phyloP scores from a whole-genome alignment of 2,797 vertebrate genomes.

The Spea hammondii region DNA sequence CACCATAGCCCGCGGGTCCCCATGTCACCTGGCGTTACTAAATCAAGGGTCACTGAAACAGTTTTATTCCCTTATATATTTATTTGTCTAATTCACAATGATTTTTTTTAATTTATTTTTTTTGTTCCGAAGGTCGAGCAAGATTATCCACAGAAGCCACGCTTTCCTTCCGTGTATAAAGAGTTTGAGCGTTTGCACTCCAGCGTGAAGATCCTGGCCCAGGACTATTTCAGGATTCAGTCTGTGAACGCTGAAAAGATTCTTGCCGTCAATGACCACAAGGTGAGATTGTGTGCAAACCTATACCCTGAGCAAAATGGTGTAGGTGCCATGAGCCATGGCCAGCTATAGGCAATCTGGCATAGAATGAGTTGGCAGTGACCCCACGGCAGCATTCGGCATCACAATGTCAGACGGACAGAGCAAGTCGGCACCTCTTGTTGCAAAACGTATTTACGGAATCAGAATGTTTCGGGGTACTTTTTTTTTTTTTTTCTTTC shows the following conservation, averaged over 20 bases:
- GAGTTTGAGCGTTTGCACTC: slow-evolving; percentile 89
- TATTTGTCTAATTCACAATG: background rate
- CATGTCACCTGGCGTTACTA: too few relatives aligned
- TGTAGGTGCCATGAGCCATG: too few relatives aligned
- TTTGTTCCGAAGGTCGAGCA: slow-evolving; percentile 75
- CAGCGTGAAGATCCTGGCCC: slow-evolving; percentile 81
- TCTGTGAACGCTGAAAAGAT: slow-evolving; percentile 62
- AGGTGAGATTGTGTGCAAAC: slow-evolving; percentile 68
- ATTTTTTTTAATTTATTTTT: background rate
- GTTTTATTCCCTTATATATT: too few relatives aligned
- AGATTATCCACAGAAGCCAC: slow-evolving; percentile 66
- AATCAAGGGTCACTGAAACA: too few relatives aligned
- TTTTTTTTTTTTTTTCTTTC: too few relatives aligned
- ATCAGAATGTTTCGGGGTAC: too few relatives aligned
- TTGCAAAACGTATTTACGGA: too few relatives aligned
- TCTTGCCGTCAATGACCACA: slow-evolving; percentile 79
- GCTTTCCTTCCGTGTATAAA: slow-evolving; percentile 85
- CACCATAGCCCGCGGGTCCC: too few relatives aligned
- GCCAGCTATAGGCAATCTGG: background rate
- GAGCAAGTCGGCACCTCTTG: too few relatives aligned
- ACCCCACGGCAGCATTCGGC: too few relatives aligned
- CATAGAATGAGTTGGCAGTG: background rate
- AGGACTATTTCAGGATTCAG: slow-evolving; percentile 78
- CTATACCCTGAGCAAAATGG: too few relatives aligned
- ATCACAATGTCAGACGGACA: too few relatives aligned